phyloP scores from a whole-genome alignment of 2,888 invertebrate genomes.

The Odontomyia ornata region DNA sequence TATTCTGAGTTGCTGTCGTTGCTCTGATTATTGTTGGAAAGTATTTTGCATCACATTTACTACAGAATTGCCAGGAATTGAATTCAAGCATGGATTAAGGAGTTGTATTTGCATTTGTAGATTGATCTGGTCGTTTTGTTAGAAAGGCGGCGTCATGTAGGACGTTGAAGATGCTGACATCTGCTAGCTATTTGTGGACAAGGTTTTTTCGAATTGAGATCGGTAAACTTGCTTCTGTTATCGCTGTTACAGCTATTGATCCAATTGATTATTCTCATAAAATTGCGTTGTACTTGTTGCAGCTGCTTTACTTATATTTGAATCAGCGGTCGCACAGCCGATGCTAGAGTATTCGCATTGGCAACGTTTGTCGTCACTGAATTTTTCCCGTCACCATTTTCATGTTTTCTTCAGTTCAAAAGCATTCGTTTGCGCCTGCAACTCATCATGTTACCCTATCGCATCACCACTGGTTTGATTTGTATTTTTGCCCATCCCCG shows the following conservation, averaged over 20 bases:
- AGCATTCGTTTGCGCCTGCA: constrained; percentile 22
- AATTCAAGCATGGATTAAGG: constrained; percentile 32
- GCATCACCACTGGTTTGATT: neutral
- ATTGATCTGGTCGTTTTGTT: constrained; percentile 29
- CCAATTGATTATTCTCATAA: constrained; percentile 50
- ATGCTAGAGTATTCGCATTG: neutral
- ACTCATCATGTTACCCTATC: neutral
- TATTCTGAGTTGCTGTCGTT: constrained; percentile 55
- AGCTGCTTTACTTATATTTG: constrained; percentile 39
- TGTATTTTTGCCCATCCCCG: constrained; percentile 18
- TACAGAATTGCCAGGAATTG: constrained; percentile 45
- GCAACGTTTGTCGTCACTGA: neutral
- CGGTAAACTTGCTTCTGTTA: constrained; percentile 66
- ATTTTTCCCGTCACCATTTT: constrained; percentile 30
- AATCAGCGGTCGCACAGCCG: neutral
- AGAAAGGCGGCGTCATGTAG: neutral
- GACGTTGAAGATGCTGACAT: constrained; percentile 52
- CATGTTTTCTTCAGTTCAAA: constrained; percentile 13
- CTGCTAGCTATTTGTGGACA: constrained; percentile 63
- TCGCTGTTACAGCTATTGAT: constrained; percentile 55
- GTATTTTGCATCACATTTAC: constrained; percentile 49
- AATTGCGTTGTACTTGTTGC: neutral
- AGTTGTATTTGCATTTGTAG: constrained; percentile 38
- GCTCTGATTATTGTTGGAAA: constrained; percentile 63
- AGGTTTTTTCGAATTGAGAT: constrained; percentile 59